These are phyloP conservation scores for Collichthys lucidus DNA, from an alignment of 2,113 vertebrate species.

Conservation along the genomic window DNA sequence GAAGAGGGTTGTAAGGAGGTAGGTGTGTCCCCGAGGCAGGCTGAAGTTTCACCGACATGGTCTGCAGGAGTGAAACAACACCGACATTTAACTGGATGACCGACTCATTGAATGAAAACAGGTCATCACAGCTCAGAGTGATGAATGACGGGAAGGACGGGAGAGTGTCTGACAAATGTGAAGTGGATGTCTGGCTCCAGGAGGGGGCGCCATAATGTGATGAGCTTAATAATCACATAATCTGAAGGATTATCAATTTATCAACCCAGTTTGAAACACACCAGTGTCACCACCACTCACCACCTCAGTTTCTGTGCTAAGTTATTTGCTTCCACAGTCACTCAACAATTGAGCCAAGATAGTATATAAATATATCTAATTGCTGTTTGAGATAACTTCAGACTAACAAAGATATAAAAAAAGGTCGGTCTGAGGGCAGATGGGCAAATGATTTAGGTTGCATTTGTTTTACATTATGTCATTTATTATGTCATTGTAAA, in stretches of 20 bases:
- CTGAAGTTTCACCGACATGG: conserved; percentile 89
- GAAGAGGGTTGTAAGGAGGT: conserved; percentile 88
- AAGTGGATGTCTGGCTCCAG: background rate
- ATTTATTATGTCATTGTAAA: too few species aligned
- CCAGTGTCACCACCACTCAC: too few species aligned
- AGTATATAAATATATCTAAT: too few species aligned
- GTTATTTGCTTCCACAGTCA: too few species aligned
- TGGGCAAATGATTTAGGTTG: too few species aligned
- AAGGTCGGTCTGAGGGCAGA: too few species aligned
- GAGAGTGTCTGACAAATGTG: background rate
- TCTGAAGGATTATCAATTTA: background rate
- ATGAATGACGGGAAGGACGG: too few species aligned
- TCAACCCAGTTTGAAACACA: background rate
- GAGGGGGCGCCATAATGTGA: background rate
- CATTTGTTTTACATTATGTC: too few species aligned
- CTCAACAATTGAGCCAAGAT: too few species aligned
- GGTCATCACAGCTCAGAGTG: background rate
- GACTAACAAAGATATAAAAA: too few species aligned
- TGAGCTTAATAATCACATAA: background rate
- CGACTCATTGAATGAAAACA: background rate
- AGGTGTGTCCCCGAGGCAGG: conserved; percentile 85
- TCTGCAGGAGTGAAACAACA: conserved; percentile 67
- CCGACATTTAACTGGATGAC: background rate
- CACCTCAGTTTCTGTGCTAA: too few species aligned
- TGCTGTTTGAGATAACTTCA: too few species aligned